A percentile compares a stretch with the other conserved stretches of the same genome.
Evolutionary conservation across 2,113 vertebrate species (phyloP).

Genomic region (Desmodus rotundus): DNA sequence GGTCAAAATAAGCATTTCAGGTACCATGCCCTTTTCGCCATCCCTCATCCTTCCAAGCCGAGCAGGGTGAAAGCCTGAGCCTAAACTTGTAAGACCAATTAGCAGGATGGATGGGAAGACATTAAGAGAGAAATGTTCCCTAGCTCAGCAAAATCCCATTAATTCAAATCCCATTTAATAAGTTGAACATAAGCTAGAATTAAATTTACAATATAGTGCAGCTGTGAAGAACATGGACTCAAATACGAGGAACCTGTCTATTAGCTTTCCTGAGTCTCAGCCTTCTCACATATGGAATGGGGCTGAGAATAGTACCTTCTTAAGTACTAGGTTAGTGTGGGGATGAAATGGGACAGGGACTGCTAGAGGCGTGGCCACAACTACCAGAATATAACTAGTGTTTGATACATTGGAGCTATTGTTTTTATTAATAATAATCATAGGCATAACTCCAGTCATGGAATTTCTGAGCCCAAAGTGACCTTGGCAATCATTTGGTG

Average conservation of each 20-base stretch:
- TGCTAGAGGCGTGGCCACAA: background rate
- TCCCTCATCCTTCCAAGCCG: background rate
- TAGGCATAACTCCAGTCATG: background rate
- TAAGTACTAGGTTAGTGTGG: background rate
- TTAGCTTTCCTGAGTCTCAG: background rate
- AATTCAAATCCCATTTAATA: slow-evolving; percentile 52
- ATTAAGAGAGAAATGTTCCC: slow-evolving; percentile 42
- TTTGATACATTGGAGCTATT: background rate
- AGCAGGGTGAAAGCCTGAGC: slow-evolving; percentile 20
- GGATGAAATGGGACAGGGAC: background rate
- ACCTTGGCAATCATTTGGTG: background rate
- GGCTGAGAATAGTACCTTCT: background rate
- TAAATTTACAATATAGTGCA: background rate
- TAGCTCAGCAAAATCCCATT: slow-evolving; percentile 56
- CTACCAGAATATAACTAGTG: background rate
- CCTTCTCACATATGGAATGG: background rate
- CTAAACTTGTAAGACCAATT: slow-evolving; percentile 53
- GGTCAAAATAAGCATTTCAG: slow-evolving; percentile 49
- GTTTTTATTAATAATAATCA: background rate
- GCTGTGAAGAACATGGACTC: background rate
- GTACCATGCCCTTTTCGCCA: background rate
- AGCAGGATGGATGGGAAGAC: slow-evolving; percentile 58
- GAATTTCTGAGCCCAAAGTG: background rate
- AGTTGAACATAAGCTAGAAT: slow-evolving; percentile 18
- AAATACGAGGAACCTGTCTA: background rate